phyloP scores from a whole-genome alignment of 2,888 invertebrate genomes.

The Listrodromus nycthemerus region DNA sequence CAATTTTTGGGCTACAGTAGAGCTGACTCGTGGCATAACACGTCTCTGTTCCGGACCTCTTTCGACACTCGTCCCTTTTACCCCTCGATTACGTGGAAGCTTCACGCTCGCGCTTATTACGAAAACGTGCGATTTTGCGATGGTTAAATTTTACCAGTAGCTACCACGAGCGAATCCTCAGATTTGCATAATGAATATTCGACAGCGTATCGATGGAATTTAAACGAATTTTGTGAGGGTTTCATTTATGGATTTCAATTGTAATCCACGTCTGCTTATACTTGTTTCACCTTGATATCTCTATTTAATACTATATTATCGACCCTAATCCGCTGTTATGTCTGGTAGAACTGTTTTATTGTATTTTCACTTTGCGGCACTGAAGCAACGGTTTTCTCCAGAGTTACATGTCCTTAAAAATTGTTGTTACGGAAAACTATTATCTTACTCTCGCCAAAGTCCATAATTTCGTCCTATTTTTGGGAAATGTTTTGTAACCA shows the following conservation, averaged over 20 bases:
- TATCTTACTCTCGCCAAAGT: no score
- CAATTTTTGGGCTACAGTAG: not conserved
- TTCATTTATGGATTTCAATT: not conserved
- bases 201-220: not conserved
- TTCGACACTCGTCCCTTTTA: not conserved
- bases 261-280: not conserved
- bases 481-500: not conserved
- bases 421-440: no score
- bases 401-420: no score
- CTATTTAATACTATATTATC: not conserved
- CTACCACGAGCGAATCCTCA: not conserved
- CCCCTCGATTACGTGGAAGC: not conserved
- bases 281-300: not conserved
- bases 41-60: not conserved
- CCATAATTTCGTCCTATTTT: no score
- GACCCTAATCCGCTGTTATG: not conserved
- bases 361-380: not conserved
- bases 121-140: not conserved
- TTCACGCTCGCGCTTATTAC: not conserved
- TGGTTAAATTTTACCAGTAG: not conserved
- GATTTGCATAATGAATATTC: constrained; percentile 6
- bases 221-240: constrained; percentile 1
- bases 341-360: not conserved
- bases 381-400: no score
- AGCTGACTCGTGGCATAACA: not conserved